Evolutionary conservation across 1,140 invertebrate species (phyloP).

Genomic region (Ephestia elutella): DNA sequence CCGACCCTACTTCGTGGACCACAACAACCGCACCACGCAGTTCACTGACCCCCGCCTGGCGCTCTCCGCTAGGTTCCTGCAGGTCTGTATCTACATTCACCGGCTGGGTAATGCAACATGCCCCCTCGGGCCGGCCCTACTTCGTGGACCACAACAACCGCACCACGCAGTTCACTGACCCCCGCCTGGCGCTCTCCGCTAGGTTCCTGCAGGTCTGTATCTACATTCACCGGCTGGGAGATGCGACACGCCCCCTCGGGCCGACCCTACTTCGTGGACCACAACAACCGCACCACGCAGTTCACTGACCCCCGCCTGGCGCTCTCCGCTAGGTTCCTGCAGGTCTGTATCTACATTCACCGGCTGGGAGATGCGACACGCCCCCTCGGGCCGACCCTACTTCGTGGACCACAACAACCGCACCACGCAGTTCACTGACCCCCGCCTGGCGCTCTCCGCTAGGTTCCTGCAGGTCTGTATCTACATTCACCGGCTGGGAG

Average conservation of each 20-base stretch:
- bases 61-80: slow-evolving; percentile 38
- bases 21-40: slow-evolving; percentile 97
- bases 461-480: slow-evolving; percentile 24
- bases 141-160: slow-evolving; percentile 98
- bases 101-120: slow-evolving; percentile 96
- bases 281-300: slow-evolving; percentile 97
- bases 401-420: slow-evolving; percentile 98
- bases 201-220: slow-evolving; percentile 24
- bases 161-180: slow-evolving; percentile 98
- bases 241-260: slow-evolving; percentile 92
- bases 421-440: slow-evolving; percentile 98
- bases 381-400: slow-evolving; percentile 91
- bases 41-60: slow-evolving; percentile 91
- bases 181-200: slow-evolving; percentile 75
- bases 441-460: slow-evolving; percentile 75
- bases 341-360: slow-evolving; percentile 41
- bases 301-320: slow-evolving; percentile 91
- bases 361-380: slow-evolving; percentile 96
- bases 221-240: slow-evolving; percentile 99
- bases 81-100: slow-evolving; percentile 41
- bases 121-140: slow-evolving; percentile 91
- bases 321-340: slow-evolving; percentile 38
- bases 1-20: slow-evolving; percentile 96
- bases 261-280: slow-evolving; percentile 96
- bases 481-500: slow-evolving; percentile 99